Base-by-base conservation (phyloP, 2,888 invertebrate species). In the Philaethria dido region DNA sequence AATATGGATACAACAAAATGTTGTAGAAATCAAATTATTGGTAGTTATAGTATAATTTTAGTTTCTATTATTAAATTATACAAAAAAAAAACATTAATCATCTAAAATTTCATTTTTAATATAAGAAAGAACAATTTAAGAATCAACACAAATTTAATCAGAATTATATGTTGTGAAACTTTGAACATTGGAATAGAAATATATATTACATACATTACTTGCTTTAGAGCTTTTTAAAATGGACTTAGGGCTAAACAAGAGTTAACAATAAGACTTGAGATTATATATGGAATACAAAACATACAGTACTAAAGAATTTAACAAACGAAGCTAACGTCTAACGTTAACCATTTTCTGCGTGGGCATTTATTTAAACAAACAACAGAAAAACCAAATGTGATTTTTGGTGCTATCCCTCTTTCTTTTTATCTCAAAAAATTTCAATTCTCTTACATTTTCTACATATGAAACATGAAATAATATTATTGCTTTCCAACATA, bases 61-160 rank as follows among this genome's bases (percentile, higher is more conserved):
- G 5, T 47, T 20, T 47, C 20, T 47, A 47, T 20, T 14, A 5
- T 14, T 47, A 13, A 47, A 20, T 14, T 14, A 39, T 14, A 39
- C n/a, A 20, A 55, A 39, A 22, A 20, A 55, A 39, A 52, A 36
- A 55, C 20, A 39, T 3, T 18, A n/a, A 55, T 55, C 14, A 54
- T 14, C 55, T 39, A 55, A 55, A 55, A 20, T 1, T 55, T 39
- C 8, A 55, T 22, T 14, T 55, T 55, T 55, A 55, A 55, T 55
- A 22, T 2, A 22, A n/a, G 22, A 55, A 55, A 55, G 22, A 39
- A 20, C 20, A 36, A 6, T 4, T 36, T 36, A 36, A 20, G n/a
- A n/a, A n/a, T 14, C 8, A 25, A 50, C 25, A 25, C 20, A 55
- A 20, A 2, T 39, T 33, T 33, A 36, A 55, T 25, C 36, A 36